Evolutionary conservation across 2,888 invertebrate species (phyloP).

Genomic region (Mesochorus sp.): DNA sequence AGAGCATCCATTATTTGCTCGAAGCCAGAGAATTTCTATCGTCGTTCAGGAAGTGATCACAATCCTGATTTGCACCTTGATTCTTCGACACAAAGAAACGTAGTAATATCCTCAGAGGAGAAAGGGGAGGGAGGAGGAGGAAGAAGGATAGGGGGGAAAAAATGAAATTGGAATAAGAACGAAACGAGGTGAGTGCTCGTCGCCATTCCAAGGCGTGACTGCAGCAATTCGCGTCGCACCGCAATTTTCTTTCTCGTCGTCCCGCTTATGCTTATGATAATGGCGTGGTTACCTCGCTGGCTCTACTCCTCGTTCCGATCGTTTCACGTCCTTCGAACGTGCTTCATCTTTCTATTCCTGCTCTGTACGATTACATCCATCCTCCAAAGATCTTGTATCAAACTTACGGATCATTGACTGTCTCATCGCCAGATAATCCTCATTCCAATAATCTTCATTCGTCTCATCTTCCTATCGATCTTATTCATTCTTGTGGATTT

Average conservation of each 20-base stretch:
- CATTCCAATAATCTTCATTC: too few species aligned
- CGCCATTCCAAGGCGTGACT: slow-evolving; percentile 48
- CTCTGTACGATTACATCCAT: too few species aligned
- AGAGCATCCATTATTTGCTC: slow-evolving; percentile 30
- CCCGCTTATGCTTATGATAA: slow-evolving; percentile 24
- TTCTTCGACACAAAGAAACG: neutral
- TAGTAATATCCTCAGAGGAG: too few species aligned
- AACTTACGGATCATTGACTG: too few species aligned
- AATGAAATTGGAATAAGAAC: slow-evolving; percentile 7
- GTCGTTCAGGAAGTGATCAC: slow-evolving; percentile 45
- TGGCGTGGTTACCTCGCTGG: neutral
- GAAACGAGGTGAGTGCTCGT: slow-evolving; percentile 3
- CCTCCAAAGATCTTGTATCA: too few species aligned
- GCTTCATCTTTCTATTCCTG: neutral
- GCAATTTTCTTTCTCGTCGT: slow-evolving; percentile 56
- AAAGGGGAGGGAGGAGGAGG: too few species aligned
- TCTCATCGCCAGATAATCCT: too few species aligned
- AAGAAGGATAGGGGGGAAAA: too few species aligned
- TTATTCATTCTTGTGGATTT: too few species aligned
- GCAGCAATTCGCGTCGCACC: slow-evolving; percentile 40
- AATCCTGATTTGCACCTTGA: slow-evolving; percentile 35
- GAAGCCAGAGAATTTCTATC: slow-evolving; percentile 22
- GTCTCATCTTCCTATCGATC: too few species aligned
- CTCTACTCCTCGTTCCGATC: neutral
- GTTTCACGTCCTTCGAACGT: slow-evolving; percentile 5